These are phyloP conservation scores for Gadopsis bispinosus DNA, from an alignment of 2,797 vertebrate genomes.

Conservation along the genomic window DNA sequence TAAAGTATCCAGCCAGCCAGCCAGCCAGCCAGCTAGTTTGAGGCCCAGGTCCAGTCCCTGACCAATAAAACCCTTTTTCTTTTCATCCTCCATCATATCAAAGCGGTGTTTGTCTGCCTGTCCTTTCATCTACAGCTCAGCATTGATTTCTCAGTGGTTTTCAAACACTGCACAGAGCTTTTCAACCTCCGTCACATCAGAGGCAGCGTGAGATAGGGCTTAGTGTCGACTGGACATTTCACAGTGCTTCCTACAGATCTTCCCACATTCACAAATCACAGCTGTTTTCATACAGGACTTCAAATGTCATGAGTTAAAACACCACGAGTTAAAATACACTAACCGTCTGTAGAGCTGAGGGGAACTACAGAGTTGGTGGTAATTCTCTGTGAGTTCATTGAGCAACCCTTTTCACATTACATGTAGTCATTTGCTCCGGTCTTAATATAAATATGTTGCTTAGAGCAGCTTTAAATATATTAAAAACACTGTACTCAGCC, in stretches of 20 bases:
- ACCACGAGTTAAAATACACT: too few relatives aligned
- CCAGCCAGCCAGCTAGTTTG: too few relatives aligned
- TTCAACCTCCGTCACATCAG: conserved; percentile 5
- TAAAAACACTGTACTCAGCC: too few relatives aligned
- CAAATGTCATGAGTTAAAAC: not conserved
- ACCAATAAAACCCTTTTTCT: not conserved
- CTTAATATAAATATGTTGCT: not conserved
- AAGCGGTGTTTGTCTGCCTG: not conserved
- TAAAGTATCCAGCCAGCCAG: too few relatives aligned
- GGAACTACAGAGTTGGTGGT: too few relatives aligned
- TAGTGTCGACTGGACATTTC: not conserved
- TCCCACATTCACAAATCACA: not conserved
- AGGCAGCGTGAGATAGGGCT: not conserved
- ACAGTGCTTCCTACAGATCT: not conserved
- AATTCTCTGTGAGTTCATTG: too few relatives aligned
- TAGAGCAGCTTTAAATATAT: too few relatives aligned
- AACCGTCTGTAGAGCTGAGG: too few relatives aligned
- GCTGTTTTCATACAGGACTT: not conserved
- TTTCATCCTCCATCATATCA: conserved; percentile 3
- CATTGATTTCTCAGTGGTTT: not conserved
- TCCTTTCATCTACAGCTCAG: not conserved
- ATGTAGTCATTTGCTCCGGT: not conserved
- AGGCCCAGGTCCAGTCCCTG: not conserved
- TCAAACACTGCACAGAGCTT: not conserved
- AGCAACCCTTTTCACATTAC: too few relatives aligned